phyloP scores from a whole-genome alignment of 2,797 vertebrate genomes.

The Labroides dimidiatus region DNA sequence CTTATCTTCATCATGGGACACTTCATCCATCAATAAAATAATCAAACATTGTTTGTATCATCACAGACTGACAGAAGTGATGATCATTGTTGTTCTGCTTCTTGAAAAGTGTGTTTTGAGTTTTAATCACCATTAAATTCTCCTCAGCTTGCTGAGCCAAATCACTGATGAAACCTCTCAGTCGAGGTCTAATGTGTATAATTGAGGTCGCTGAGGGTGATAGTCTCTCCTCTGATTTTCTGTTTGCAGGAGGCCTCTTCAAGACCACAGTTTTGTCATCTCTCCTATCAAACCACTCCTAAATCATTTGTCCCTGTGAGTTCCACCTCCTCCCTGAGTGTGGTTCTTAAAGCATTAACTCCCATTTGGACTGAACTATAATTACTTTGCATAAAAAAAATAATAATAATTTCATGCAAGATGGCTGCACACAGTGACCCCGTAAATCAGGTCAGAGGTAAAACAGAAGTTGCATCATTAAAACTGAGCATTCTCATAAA shows the following conservation, averaged over 20 bases:
- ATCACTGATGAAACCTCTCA: conserved; percentile 41
- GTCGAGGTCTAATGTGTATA: conserved; percentile 57
- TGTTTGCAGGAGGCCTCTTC: conserved; percentile 32
- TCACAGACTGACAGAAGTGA: conserved; percentile 1
- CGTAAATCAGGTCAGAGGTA: not conserved
- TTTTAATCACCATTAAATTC: conserved; percentile 43
- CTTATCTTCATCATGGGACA: too few species aligned
- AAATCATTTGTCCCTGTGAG: conserved; percentile 10
- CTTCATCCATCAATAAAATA: not conserved
- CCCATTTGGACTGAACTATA: not conserved
- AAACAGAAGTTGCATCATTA: not conserved
- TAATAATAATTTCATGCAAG: conserved; percentile 3
- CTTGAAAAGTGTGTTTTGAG: conserved; percentile 21
- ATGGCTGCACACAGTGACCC: not conserved
- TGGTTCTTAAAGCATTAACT: not conserved
- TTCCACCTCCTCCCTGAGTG: not conserved
- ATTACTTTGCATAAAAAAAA: not conserved
- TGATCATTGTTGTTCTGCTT: not conserved
- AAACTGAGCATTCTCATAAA: not conserved
- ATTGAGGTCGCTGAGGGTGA: conserved; percentile 37
- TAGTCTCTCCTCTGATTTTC: conserved; percentile 26
- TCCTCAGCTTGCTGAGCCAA: conserved; percentile 49
- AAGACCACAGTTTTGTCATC: conserved; percentile 21
- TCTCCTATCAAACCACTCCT: conserved; percentile 33
- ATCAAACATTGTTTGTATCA: not conserved